These are phyloP conservation scores for Crax fasciolata DNA, from an alignment of 2,797 vertebrate species.

Conservation along the genomic window DNA sequence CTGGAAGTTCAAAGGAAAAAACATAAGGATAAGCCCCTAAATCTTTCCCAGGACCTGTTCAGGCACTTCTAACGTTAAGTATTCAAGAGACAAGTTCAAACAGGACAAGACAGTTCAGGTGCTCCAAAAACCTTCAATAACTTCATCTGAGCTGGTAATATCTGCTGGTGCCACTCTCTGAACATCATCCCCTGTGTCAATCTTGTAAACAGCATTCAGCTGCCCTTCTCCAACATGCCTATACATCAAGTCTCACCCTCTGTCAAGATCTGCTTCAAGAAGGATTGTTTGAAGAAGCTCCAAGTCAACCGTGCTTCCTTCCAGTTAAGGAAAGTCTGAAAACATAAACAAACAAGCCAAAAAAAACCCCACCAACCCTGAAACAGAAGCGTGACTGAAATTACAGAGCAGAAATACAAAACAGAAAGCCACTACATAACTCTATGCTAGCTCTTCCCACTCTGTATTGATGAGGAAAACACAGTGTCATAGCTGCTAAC, in stretches of 20 bases:
- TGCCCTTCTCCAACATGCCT: neutral
- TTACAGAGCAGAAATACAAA: neutral
- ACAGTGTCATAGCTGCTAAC: neutral
- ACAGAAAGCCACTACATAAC: neutral
- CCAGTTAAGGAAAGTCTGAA: conserved; percentile 90
- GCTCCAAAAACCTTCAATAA: neutral
- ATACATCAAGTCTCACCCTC: conserved; percentile 83
- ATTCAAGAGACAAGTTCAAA: neutral
- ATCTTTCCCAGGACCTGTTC: neutral
- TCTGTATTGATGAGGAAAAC: neutral
- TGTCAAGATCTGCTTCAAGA: conserved; percentile 97
- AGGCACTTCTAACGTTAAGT: neutral
- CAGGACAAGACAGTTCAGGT: neutral
- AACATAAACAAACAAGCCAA: neutral
- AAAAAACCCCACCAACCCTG: neutral
- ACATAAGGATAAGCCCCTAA: neutral
- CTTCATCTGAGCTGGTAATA: neutral
- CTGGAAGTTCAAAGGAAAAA: conserved; percentile 77
- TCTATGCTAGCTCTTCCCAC: neutral
- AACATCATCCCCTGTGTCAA: neutral
- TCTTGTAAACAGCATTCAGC: neutral
- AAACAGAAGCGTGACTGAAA: rapidly evolving
- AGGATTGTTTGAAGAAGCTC: conserved; percentile 99
- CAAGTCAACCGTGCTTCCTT: conserved; percentile 91
- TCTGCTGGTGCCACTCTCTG: neutral